These are phyloP conservation scores for Ennomos quercinarius DNA, from an alignment of 2,888 invertebrate species.

Conservation along the genomic window DNA sequence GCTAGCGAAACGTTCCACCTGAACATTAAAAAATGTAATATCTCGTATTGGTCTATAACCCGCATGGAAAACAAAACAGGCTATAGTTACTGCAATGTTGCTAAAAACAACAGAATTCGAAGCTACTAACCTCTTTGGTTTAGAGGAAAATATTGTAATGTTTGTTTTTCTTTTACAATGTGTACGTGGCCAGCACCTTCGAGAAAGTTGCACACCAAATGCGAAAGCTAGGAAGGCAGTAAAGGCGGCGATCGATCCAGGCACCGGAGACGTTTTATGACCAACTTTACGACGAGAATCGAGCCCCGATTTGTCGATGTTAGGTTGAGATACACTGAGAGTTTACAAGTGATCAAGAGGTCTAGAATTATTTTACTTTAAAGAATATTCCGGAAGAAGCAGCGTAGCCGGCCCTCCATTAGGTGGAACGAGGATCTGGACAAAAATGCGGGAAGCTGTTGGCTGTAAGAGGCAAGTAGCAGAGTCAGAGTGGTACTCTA, in stretches of 20 bases:
- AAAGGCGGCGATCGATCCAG: slow-evolving; percentile 67
- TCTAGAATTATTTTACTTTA: neutral
- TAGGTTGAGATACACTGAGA: slow-evolving; percentile 33
- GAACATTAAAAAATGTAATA: no score
- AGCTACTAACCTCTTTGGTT: neutral
- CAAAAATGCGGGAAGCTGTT: no score
- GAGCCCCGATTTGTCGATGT: slow-evolving; percentile 58
- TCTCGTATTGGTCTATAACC: no score
- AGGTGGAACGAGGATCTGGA: no score
- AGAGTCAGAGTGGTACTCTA: no score
- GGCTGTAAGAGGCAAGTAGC: no score
- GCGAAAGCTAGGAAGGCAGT: slow-evolving; percentile 63
- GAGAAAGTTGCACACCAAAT: slow-evolving; percentile 50
- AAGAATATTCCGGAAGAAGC: no score
- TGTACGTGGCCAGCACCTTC: neutral
- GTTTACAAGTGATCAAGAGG: neutral
- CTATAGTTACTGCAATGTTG: no score
- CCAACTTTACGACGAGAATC: slow-evolving; percentile 70
- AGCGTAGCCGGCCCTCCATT: no score
- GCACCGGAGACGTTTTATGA: slow-evolving; percentile 66
- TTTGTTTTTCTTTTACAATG: neutral
- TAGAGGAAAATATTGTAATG: neutral
- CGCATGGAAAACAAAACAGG: no score
- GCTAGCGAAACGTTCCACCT: no score
- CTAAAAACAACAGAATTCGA: neutral